Evolutionary conservation across 2,113 vertebrate genomes (phyloP).

Genomic region (Hemichromis elongatus): DNA sequence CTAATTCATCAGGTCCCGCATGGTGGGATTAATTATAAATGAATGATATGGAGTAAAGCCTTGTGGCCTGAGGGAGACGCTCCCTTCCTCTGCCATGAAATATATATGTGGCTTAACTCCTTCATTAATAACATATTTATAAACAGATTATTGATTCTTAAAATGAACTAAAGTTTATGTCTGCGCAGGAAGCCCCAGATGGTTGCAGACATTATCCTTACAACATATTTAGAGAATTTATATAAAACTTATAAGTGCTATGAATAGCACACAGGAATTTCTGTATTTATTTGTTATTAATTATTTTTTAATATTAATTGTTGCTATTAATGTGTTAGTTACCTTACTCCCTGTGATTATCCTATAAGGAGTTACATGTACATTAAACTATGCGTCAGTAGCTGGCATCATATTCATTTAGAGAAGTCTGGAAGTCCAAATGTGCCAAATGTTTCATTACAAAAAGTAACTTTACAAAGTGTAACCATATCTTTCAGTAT

Average conservation of each 20-base stretch:
- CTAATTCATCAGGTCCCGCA: conserved; percentile 62
- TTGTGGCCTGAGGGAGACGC: conserved; percentile 49
- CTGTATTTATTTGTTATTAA: background rate
- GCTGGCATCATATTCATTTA: background rate
- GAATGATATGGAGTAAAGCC: conserved; percentile 67
- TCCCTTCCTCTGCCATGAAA: conserved; percentile 69
- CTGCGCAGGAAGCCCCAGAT: background rate
- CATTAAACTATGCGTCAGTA: background rate
- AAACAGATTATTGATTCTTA: conserved; percentile 69
- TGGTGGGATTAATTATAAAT: conserved; percentile 75
- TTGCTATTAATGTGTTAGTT: background rate
- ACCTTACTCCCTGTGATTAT: background rate
- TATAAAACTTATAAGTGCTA: background rate
- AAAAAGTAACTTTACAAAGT: background rate
- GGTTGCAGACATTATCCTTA: background rate
- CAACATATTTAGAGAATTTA: background rate
- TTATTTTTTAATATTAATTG: background rate
- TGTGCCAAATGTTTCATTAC: background rate
- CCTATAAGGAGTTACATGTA: background rate
- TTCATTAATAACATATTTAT: conserved; percentile 76
- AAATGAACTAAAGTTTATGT: conserved; percentile 55
- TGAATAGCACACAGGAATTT: background rate
- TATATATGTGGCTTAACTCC: conserved; percentile 72
- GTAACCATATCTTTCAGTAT: background rate
- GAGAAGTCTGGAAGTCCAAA: background rate